A percentile compares a stretch with the other conserved stretches of the same genome.
These are phyloP conservation scores for Sphaeramia orbicularis DNA, from an alignment of 2,797 vertebrate species.

Conservation along the genomic window DNA sequence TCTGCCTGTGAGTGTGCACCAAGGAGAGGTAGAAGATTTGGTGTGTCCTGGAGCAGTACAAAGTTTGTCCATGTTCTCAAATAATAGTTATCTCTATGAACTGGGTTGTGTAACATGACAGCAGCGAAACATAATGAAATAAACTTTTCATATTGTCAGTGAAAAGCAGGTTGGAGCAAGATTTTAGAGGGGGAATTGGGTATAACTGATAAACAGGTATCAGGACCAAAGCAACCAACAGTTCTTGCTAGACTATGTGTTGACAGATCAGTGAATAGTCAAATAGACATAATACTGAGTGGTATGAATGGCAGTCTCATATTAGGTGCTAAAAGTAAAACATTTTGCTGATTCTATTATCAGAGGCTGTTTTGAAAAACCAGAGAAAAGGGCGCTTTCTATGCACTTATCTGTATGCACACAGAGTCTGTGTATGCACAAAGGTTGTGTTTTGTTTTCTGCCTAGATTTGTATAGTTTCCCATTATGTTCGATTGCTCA, in stretches of 20 bases:
- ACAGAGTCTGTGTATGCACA: conserved; percentile 7
- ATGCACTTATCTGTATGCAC: not conserved
- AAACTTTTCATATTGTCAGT: too few relatives aligned
- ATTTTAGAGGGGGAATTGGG: too few relatives aligned
- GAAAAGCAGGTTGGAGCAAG: too few relatives aligned
- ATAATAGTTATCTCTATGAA: not conserved
- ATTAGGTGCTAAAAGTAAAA: too few relatives aligned
- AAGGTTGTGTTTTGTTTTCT: conserved; percentile 27
- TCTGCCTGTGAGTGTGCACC: conserved; percentile 87
- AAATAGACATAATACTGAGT: too few relatives aligned
- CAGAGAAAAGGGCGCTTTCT: not conserved
- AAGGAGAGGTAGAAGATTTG: not conserved
- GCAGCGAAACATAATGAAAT: not conserved
- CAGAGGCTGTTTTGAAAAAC: conserved; percentile 1
- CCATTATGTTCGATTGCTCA: not conserved
- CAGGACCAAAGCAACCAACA: too few relatives aligned
- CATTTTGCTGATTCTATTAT: too few relatives aligned
- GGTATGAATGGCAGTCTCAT: too few relatives aligned
- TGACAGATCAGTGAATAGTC: too few relatives aligned
- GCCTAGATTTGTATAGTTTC: not conserved
- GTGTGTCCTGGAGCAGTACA: not conserved
- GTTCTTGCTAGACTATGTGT: too few relatives aligned
- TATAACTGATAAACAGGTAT: too few relatives aligned
- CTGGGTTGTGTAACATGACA: not conserved
- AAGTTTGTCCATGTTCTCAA: not conserved